Conservation (phyloP, 2,113 vertebrate genomes). For the Dolichallabes microphthalmus region DNA sequence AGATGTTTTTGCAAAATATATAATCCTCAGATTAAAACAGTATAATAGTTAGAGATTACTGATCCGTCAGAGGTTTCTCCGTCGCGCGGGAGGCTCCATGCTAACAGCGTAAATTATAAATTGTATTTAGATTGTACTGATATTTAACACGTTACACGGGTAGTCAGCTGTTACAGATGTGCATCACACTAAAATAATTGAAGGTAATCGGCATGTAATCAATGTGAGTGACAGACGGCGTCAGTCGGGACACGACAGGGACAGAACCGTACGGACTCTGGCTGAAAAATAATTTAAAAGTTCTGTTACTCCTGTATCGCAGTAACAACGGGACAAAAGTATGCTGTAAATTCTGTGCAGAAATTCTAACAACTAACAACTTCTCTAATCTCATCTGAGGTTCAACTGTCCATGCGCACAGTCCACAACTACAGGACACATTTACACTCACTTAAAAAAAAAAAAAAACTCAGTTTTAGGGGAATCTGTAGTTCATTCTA, state of each 20-base stretch:
- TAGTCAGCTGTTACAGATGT: too few relatives aligned
- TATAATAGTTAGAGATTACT: neutral
- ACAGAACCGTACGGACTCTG: neutral
- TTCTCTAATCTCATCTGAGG: too few relatives aligned
- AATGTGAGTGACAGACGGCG: too few relatives aligned
- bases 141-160: neutral
- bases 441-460: neutral
- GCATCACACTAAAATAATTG: too few relatives aligned
- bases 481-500: neutral
- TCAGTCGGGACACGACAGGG: too few relatives aligned
- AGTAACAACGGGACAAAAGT: neutral
- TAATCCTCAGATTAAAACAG: neutral
- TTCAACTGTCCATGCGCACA: neutral
- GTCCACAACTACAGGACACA: neutral
- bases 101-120: neutral
- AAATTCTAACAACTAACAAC: too few relatives aligned
- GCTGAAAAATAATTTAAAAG: neutral
- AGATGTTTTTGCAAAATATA: neutral
- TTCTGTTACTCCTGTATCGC: neutral
- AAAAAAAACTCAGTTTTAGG: neutral
- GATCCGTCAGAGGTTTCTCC: neutral
- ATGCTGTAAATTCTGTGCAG: neutral
- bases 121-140: neutral
- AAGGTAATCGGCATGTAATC: too few relatives aligned
- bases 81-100: neutral